Evolutionary conservation across 2,113 vertebrate species (phyloP).

Genomic region (Muscicapa adusta): DNA sequence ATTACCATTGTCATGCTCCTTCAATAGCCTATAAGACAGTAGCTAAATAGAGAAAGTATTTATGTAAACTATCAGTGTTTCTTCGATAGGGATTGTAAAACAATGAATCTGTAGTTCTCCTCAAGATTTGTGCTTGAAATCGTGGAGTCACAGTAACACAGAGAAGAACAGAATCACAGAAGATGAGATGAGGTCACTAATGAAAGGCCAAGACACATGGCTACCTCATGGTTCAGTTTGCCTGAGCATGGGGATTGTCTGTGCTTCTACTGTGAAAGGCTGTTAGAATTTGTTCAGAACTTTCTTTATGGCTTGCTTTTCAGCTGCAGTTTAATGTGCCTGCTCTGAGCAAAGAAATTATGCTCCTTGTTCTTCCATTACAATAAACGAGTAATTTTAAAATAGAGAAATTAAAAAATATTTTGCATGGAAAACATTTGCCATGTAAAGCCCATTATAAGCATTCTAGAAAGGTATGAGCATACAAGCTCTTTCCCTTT

Average conservation of each 20-base stretch:
- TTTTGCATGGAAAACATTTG: background rate
- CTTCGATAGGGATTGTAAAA: background rate
- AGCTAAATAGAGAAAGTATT: background rate
- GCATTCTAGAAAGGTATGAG: background rate
- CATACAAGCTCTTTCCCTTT: background rate
- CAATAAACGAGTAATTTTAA: background rate
- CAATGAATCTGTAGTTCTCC: background rate
- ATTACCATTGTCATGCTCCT: background rate
- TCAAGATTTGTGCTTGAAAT: background rate
- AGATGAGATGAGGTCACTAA: background rate
- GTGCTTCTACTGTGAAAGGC: background rate
- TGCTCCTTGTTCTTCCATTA: background rate
- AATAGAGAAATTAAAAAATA: background rate
- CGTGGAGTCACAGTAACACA: background rate
- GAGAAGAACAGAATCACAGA: background rate
- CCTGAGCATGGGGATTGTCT: rapidly evolving
- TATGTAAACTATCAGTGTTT: background rate
- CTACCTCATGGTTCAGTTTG: background rate
- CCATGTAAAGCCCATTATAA: background rate
- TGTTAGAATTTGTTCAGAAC: background rate
- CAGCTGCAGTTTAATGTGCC: background rate
- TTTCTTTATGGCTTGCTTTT: background rate
- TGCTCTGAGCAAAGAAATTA: background rate
- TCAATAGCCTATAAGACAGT: background rate
- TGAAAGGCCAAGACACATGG: background rate